phyloP scores from a whole-genome alignment of 2,113 vertebrate species.

The Thermophis baileyi region DNA sequence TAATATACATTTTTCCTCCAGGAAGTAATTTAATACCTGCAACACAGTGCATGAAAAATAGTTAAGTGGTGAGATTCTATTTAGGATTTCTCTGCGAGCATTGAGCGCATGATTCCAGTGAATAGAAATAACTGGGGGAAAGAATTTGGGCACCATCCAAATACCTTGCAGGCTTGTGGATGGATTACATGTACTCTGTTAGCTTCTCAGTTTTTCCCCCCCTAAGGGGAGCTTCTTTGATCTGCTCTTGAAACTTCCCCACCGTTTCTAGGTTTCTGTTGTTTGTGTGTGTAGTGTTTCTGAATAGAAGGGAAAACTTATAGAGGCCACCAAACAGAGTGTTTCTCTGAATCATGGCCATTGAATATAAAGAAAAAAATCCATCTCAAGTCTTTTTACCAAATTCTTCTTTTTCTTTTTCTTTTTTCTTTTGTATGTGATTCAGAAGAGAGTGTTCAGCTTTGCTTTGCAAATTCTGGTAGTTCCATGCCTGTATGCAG shows the following conservation, averaged over 20 bases:
- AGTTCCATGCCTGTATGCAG: conserved; percentile 78
- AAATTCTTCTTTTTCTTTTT: background rate
- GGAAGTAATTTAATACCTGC: conserved; percentile 33
- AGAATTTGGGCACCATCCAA: background rate
- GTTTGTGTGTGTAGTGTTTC: background rate
- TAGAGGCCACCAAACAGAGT: background rate
- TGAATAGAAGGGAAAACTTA: background rate
- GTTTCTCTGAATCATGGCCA: background rate
- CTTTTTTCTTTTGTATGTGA: background rate
- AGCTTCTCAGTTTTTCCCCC: background rate
- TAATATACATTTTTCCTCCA: background rate
- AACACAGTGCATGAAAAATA: background rate
- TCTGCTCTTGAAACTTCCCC: background rate
- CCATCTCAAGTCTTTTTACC: background rate
- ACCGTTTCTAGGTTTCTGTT: background rate
- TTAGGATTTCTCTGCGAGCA: background rate
- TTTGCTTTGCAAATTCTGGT: conserved; percentile 81
- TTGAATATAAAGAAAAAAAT: background rate
- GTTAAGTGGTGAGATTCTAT: background rate
- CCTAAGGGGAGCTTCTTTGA: background rate
- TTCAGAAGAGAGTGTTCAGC: conserved; percentile 64
- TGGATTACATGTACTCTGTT: background rate
- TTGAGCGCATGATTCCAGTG: background rate
- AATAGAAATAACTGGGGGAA: background rate
- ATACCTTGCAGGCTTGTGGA: background rate